Evolutionary conservation across 2,113 vertebrate genomes (phyloP).

Genomic region (Clarias gariepinus): DNA sequence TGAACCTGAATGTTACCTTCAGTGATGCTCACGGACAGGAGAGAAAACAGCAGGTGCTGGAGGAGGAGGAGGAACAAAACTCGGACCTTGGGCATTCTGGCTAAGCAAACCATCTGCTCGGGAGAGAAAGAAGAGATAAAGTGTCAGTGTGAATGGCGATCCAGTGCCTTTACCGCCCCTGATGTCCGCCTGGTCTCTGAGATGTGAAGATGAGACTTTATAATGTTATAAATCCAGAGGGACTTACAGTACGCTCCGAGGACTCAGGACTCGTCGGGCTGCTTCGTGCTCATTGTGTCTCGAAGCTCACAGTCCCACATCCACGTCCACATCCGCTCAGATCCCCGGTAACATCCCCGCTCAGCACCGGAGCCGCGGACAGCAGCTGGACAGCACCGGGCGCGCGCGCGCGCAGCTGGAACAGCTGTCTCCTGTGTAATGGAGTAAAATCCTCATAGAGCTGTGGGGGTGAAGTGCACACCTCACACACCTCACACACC

Average conservation of each 20-base stretch:
- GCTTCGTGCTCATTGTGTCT: background rate
- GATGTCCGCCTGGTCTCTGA: background rate
- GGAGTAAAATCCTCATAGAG: background rate
- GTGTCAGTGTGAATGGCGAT: background rate
- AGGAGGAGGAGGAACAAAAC: background rate
- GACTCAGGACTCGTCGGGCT: background rate
- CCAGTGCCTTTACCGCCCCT: background rate
- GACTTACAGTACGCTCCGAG: background rate
- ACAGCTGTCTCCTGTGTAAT: background rate
- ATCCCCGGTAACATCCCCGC: background rate
- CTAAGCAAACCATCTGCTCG: background rate
- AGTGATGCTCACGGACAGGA: background rate
- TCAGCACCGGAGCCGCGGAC: background rate
- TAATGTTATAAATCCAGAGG: background rate
- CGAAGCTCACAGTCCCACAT: background rate
- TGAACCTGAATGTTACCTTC: background rate
- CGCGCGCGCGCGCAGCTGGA: background rate
- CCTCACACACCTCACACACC: background rate
- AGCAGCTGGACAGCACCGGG: background rate
- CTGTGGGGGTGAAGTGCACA: background rate
- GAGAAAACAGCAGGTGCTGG: background rate
- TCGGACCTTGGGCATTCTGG: background rate
- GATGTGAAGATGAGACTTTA: too few relatives aligned
- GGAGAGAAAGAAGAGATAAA: background rate
- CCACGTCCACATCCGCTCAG: background rate